phyloP scores from a whole-genome alignment of 2,113 vertebrate species.

The Dipodomys ordii region DNA sequence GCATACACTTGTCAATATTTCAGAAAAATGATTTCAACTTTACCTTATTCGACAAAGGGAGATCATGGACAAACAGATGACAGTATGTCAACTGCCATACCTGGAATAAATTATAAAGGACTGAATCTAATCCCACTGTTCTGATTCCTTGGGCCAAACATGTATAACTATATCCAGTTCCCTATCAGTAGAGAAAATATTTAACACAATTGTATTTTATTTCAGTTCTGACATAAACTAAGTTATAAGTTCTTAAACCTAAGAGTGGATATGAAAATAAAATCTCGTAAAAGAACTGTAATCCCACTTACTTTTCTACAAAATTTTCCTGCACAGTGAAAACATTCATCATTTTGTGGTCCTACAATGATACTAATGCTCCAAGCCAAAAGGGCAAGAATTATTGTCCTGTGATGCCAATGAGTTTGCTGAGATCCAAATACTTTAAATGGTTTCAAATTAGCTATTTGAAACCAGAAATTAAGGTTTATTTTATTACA shows the following conservation, averaged over 20 bases:
- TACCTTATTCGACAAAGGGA: neutral
- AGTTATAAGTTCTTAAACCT: neutral
- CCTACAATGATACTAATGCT: neutral
- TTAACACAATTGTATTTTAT: neutral
- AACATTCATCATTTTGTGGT: neutral
- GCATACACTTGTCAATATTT: neutral
- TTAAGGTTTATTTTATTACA: neutral
- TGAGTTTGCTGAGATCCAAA: neutral
- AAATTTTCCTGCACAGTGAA: neutral
- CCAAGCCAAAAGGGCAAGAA: neutral
- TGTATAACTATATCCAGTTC: neutral
- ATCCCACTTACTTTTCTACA: neutral
- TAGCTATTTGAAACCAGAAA: neutral
- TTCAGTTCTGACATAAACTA: neutral
- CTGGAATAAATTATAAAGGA: neutral
- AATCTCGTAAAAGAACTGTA: neutral
- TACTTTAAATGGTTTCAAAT: neutral
- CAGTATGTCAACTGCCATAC: neutral
- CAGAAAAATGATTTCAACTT: conserved; percentile 19
- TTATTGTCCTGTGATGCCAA: neutral
- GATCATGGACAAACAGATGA: neutral
- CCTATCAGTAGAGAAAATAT: neutral
- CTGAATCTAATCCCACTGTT: neutral
- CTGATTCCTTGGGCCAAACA: neutral
- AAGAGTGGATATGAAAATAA: neutral